Evolutionary conservation across 2,113 vertebrate species (phyloP).

Genomic region (Dicrurus megarhynchus): DNA sequence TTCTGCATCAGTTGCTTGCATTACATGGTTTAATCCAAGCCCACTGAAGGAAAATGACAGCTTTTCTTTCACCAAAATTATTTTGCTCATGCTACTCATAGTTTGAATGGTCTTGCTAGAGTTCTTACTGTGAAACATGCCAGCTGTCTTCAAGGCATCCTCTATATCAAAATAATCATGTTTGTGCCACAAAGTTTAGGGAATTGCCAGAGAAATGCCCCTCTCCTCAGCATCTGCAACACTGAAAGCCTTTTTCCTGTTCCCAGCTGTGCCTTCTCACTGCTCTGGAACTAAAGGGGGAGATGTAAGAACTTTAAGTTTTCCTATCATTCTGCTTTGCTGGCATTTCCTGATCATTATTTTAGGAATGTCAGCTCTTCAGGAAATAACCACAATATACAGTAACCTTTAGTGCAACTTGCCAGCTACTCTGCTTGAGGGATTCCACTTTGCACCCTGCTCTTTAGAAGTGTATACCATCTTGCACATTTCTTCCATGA

Average conservation of each 20-base stretch:
- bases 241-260: neutral
- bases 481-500: neutral
- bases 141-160: neutral
- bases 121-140: neutral
- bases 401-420: neutral
- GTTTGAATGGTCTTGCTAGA: neutral
- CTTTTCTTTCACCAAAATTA: neutral
- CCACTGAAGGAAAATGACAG: neutral
- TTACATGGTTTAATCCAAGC: neutral
- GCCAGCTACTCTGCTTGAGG: neutral
- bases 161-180: neutral
- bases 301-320: neutral
- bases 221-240: neutral
- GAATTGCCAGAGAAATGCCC: neutral
- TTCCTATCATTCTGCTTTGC: neutral
- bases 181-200: neutral
- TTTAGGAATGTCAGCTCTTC: neutral
- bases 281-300: neutral
- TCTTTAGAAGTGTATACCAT: neutral
- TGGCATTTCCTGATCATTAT: neutral
- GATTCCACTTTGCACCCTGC: neutral
- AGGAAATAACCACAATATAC: neutral
- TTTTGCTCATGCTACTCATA: neutral
- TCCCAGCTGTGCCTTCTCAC: neutral
- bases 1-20: neutral